These are phyloP conservation scores for Perca schrenkii DNA, from an alignment of 2,113 vertebrate genomes.

Conservation along the genomic window DNA sequence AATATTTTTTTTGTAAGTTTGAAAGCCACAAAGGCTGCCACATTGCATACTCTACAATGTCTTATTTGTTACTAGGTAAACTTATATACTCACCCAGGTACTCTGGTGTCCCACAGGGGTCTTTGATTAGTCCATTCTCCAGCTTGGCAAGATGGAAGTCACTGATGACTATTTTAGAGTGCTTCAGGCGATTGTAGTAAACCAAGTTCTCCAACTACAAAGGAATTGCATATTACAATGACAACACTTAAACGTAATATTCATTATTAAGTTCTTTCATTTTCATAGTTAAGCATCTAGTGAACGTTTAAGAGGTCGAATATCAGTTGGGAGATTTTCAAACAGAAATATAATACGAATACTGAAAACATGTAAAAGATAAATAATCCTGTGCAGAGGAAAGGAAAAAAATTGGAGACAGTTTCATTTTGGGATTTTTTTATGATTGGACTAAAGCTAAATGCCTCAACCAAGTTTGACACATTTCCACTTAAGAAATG, in stretches of 20 bases:
- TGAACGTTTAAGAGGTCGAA: not conserved
- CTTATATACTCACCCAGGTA: slow-evolving; percentile 90
- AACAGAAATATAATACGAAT: slow-evolving; percentile 9
- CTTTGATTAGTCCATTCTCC: slow-evolving; percentile 97
- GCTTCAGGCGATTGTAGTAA: slow-evolving; percentile 97
- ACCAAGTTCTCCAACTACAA: slow-evolving; percentile 96
- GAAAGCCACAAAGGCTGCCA: not conserved
- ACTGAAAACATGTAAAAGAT: slow-evolving; percentile 18
- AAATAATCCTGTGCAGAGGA: not conserved
- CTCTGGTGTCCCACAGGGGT: slow-evolving; percentile 97
- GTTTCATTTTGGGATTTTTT: not conserved
- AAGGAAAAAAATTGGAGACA: not conserved
- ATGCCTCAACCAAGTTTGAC: not conserved
- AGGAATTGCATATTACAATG: slow-evolving; percentile 11
- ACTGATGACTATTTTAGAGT: slow-evolving; percentile 99
- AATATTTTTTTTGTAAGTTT: not conserved
- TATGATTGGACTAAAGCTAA: not conserved
- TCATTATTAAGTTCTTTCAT: slow-evolving; percentile 14
- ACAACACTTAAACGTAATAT: slow-evolving; percentile 7
- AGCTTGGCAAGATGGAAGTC: slow-evolving; percentile 98
- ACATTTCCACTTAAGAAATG: not conserved
- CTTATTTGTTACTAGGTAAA: not conserved
- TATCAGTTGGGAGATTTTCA: slow-evolving; percentile 15
- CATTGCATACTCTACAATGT: not conserved
- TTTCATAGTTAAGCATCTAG: not conserved